Base-by-base conservation (phyloP, 2,797 vertebrate genomes). In the Tangara arthus region DNA sequence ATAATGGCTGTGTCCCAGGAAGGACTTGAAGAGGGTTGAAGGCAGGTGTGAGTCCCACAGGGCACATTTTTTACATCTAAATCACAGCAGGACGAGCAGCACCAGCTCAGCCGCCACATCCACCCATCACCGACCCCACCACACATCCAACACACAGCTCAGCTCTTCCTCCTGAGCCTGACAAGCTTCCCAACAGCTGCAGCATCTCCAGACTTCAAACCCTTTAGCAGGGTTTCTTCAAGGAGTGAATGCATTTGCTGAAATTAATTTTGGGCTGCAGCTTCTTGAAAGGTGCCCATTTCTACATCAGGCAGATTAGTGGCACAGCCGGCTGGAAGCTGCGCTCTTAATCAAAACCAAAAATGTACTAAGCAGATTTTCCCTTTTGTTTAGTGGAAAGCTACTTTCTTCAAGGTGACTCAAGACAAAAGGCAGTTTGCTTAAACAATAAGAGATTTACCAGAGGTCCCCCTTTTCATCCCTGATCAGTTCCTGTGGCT, bases 341-440 rank as follows among this genome's bases (percentile, higher is more conserved):
- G 68, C 6, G 2, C 63, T 35, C 87, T 87, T 79, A 34, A 93
- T 94, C 83, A 90, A 87, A 95, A 82, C 41, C 68, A 92, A 87
- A 52, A 95, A 69, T 8, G 59, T 19, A 46, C 65, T 65, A 60
- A 94, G 95, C 64, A 94, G 82, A 89, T 92, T 95, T 93, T 79
- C 50, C 82, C 75, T 71, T 90, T 85, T 87, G 57, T 95, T 95
- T 82, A 89, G 78, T 71, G 84, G 73, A 87, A 91, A 96, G 91
- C 63, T 77, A 9, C 75, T 94, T 92, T 46, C 76, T 72, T 88
- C 96, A 97, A 96, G 96, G 94, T 94, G 86, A 96, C 90, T 89
- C 11, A 1, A 91, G 78, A 73, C 55, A 71, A 72, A 71, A 94
- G 35, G 35, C 49, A 5, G 41, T 53, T 72, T 81, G 91, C 64